These are phyloP conservation scores for Apogon hyalosoma DNA, from an alignment of 2,797 vertebrate genomes.

Conservation along the genomic window DNA sequence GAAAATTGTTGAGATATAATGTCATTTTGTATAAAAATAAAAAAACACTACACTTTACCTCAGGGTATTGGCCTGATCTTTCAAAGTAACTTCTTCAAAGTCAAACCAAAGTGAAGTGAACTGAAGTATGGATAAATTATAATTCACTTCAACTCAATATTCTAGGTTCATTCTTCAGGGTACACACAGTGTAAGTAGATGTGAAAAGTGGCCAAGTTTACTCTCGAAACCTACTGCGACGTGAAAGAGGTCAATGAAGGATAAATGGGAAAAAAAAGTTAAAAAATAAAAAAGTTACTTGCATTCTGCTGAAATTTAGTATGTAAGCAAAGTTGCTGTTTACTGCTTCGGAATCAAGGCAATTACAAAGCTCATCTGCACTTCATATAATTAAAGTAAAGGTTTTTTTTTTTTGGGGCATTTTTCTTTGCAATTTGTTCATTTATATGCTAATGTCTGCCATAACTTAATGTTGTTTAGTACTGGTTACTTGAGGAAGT, in stretches of 20 bases:
- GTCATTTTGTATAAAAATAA: not conserved
- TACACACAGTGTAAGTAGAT: conserved; percentile 3
- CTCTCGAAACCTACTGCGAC: not conserved
- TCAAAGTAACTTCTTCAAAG: conserved; percentile 7
- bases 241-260: conserved; percentile 2
- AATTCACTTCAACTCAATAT: not conserved
- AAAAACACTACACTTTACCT: not conserved
- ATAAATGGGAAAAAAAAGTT: conserved; percentile 3
- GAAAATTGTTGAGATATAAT: not conserved
- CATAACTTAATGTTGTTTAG: not conserved
- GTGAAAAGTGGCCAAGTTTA: conserved; percentile 1
- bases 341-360: conserved; percentile 10
- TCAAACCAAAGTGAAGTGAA: conserved; percentile 17
- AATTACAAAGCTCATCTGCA: conserved; percentile 23
- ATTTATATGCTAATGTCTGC: conserved; percentile 37
- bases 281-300: not conserved
- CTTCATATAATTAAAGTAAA: conserved; percentile 25
- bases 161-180: conserved; percentile 1
- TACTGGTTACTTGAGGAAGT: conserved; percentile 3
- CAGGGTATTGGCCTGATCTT: not conserved
- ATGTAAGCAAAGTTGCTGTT: not conserved
- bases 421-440: conserved; percentile 17
- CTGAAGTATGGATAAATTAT: conserved; percentile 10
- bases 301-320: not conserved
- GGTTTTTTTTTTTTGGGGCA: not conserved